Conservation (phyloP, 2,113 vertebrate genomes). For the Mustelus asterias region DNA sequence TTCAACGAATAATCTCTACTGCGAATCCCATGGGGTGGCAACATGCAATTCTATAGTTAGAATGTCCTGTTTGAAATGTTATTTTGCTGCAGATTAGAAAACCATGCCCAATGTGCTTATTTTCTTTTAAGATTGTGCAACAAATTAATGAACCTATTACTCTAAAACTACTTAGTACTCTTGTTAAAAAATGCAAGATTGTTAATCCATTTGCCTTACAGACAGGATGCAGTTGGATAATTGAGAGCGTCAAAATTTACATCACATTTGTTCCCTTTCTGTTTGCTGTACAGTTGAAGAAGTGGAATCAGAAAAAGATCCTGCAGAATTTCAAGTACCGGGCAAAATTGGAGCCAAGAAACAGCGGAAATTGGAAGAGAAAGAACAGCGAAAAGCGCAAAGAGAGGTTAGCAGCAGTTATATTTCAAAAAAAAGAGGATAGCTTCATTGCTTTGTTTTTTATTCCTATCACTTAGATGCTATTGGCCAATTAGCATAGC, state of each 20-base stretch:
- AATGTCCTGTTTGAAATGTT: neutral
- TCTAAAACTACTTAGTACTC: neutral
- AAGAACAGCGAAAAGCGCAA: slow-evolving; percentile 86
- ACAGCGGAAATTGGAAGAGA: slow-evolving; percentile 89
- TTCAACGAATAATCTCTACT: neutral
- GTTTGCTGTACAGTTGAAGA: slow-evolving; percentile 38
- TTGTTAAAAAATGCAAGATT: neutral
- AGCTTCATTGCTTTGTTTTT: neutral
- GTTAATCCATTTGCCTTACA: slow-evolving; percentile 10
- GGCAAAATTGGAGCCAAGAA: slow-evolving; percentile 91
- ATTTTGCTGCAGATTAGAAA: neutral
- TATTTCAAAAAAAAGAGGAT: neutral
- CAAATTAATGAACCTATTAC: neutral
- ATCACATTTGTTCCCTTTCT: neutral
- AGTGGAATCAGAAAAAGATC: slow-evolving; percentile 53
- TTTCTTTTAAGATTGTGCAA: neutral
- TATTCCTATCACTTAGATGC: neutral
- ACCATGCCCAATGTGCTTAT: neutral
- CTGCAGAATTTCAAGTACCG: slow-evolving; percentile 56
- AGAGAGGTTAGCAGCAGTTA: slow-evolving; percentile 69
- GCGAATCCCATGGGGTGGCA: neutral
- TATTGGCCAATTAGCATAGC: neutral
- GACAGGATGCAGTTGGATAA: neutral
- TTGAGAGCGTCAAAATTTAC: neutral
- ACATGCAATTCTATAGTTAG: neutral